These are phyloP conservation scores for Clarias gariepinus DNA, from an alignment of 2,113 vertebrate genomes.

Conservation along the genomic window DNA sequence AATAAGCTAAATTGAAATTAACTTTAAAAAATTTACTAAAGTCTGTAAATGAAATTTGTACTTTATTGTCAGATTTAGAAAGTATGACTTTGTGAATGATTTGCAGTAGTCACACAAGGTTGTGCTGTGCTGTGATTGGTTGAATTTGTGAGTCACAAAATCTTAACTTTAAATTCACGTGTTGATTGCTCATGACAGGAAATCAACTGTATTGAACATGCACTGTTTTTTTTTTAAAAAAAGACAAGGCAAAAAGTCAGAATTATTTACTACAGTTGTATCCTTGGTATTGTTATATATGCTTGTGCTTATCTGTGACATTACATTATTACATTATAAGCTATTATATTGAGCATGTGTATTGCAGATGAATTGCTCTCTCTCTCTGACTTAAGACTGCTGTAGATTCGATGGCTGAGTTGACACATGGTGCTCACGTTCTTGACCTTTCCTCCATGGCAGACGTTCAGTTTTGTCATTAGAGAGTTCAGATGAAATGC, in stretches of 20 bases:
- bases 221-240: no score
- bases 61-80: background rate
- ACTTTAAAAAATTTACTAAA: background rate
- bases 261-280: background rate
- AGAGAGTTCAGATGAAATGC: constrained; percentile 34
- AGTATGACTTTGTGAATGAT: background rate
- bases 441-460: constrained; percentile 37
- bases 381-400: constrained; percentile 14
- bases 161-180: background rate
- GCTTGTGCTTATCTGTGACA: background rate
- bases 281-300: background rate
- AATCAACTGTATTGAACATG: background rate
- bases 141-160: background rate
- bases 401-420: constrained; percentile 4
- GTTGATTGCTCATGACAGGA: background rate
- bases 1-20: background rate
- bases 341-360: background rate
- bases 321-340: background rate
- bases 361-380: background rate
- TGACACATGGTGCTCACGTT: constrained; percentile 18
- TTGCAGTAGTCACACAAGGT: background rate
- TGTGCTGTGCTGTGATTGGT: background rate
- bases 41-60: background rate
- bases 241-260: background rate
- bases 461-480: constrained; percentile 30